Evolutionary conservation across 1,140 invertebrate species (phyloP), one percentile per base, ranked within the genome.

Genomic region (Cydia amplana): DNA sequence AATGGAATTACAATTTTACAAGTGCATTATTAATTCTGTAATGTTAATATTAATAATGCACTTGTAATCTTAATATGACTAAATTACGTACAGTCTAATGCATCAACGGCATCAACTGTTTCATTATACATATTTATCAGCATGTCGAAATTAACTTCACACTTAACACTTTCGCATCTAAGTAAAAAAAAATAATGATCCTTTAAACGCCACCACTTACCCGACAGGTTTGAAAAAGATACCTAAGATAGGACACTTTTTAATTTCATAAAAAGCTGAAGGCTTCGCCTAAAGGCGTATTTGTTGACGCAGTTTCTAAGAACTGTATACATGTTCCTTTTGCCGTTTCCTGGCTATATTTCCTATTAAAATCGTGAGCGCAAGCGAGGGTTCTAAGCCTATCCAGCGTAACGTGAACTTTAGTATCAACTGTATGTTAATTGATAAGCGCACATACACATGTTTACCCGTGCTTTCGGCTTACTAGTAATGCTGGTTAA

Each of bases 211-310:
- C 2, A n/a, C 55, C 20, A 70, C 28, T 70, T 7, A 64, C 25
- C 1, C n/a, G 36, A 70, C 65, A 36, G 65, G 65, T 70, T 70
- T 18, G 28, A 20, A 43, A 16, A 12, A 32, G 28, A 18, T 23
- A 23, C 14, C 9, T 5, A 0, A 60, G 18, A 65, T 65, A 7
- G n/a, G 32, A 70, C 36, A 70, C 16, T 36, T 70, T 70, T 70
- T 43, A 70, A 70, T 18, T 18, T 70, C 5, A 12, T 36, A n/a
- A 32, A 12, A 6, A 67, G 23, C 12, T 36, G 2, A 67, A 9
- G 25, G 23, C 64, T 40, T 70, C 32, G 28, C 65, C 65, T 70
- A 43, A n/a, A 70, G 65, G 65, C 32, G 32, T 36, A 40, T 70
- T 70, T 70, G 65, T 70, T 67, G 28, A 70, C 32, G 28, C 16